Base-by-base conservation (phyloP, 2,113 vertebrate genomes). In the Syngnathus scovelli region DNA sequence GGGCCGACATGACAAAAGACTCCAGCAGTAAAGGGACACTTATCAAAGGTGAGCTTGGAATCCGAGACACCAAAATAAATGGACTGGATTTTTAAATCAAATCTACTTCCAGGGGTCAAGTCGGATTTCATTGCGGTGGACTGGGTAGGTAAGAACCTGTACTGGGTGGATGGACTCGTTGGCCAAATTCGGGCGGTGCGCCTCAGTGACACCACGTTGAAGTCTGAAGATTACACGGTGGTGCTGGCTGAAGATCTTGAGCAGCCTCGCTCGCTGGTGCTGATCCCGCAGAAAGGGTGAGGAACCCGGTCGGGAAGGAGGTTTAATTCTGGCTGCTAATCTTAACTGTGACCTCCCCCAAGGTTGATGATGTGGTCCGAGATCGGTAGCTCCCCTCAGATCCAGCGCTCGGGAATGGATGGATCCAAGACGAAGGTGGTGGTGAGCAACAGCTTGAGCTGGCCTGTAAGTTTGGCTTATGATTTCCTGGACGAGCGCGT, bases 281-380 rank as follows among this genome's bases (percentile, higher is more conserved):
- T 97, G 39, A 86, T 94, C 37, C 92, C 94, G 18, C 82, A 92
- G 23, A 88, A 77, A 85, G 93, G 96, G 96, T 96, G 78, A 89
- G 89, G 1, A n/a, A 4, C 6, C 54, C 4, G 13, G 7, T 7
- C 21, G 16, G 12, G 8, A 15, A 55, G 8, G 10, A 43, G 2
- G 11, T 11, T 54, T 7, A 36, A 6, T 41, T 23, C 6, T 51
- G 10, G 51, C 10, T 56, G 7, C n/a, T 8, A 55, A 41, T 66
- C 3, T 5, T 4, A 41, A 18, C 2, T 15, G n/a, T 15, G 2
- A 16, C 6, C 9, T 19, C 1, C n/a, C 41, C 36, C 61, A 72
- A 98, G 96, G 71, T 61, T 95, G 78, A 93, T 98, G 92, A 93
- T 95, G 68, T 98, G 95, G 96, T 94, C 94, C 0, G 93, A 95